phyloP scores from a whole-genome alignment of 2,797 vertebrate genomes.

The Poecilia wingei region DNA sequence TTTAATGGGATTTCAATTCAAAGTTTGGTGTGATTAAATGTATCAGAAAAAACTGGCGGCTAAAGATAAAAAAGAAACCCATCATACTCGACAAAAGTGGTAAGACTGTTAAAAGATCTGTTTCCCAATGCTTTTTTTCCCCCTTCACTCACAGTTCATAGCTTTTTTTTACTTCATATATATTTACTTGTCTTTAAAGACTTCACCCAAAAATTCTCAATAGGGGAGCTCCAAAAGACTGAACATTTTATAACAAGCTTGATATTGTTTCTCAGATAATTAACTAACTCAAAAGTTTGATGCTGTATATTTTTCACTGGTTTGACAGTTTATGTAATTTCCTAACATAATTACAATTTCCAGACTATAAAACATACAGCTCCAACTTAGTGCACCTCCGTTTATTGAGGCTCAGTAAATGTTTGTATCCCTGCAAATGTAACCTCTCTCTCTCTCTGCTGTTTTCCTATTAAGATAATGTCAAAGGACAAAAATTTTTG shows the following conservation, averaged over 20 bases:
- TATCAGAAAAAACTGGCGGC: too few species aligned
- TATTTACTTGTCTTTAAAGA: background rate
- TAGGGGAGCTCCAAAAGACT: background rate
- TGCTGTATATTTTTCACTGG: background rate
- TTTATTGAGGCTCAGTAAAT: background rate
- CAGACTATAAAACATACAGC: background rate
- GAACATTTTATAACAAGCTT: background rate
- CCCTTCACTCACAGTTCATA: background rate
- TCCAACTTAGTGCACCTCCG: background rate
- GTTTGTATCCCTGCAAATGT: background rate
- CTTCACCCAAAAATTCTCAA: background rate
- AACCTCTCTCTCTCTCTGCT: background rate
- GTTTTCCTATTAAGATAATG: background rate
- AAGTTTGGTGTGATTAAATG: too few species aligned
- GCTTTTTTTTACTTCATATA: background rate
- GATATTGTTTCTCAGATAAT: background rate
- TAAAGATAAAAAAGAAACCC: background rate
- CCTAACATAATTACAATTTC: background rate
- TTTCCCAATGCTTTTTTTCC: background rate
- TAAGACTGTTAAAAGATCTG: background rate
- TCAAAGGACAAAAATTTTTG: background rate
- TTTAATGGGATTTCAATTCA: background rate
- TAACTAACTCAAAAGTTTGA: background rate
- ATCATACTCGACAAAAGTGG: background rate
- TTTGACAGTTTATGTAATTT: background rate